Conservation (phyloP, 2,888 invertebrate genomes). For the Drosophila suboccidentalis region DNA sequence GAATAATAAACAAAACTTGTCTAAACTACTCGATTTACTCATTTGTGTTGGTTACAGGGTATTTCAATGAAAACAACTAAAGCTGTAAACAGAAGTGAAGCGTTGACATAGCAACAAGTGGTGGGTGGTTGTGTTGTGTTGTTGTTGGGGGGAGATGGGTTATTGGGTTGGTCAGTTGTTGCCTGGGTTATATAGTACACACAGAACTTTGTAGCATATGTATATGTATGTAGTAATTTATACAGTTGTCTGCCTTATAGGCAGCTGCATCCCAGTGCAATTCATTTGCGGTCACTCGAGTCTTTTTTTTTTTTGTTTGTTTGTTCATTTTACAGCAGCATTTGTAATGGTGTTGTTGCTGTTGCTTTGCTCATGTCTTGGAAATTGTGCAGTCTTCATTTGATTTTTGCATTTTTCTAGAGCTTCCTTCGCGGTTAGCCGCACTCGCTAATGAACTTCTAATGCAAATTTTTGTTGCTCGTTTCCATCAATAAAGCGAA, state of each 20-base stretch:
- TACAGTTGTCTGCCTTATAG: conserved; percentile 7
- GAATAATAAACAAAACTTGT: too few relatives aligned
- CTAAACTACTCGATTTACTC: too few relatives aligned
- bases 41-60: not conserved
- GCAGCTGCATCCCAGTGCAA: conserved; percentile 30
- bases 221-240: not conserved
- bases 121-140: conserved; percentile 20
- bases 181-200: conserved; percentile 2
- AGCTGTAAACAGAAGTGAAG: conserved; percentile 40
- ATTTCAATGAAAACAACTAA: conserved; percentile 20
- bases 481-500: conserved; percentile 60
- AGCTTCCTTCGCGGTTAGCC: conserved; percentile 60
- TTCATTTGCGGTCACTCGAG: conserved; percentile 51
- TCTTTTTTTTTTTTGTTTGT: conserved; percentile 4
- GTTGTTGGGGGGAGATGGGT: not conserved
- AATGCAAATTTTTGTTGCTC: conserved; percentile 72
- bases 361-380: conserved; percentile 35
- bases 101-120: conserved; percentile 81
- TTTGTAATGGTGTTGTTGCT: conserved; percentile 14
- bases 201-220: conserved; percentile 8
- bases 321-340: conserved; percentile 16
- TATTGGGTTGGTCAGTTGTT: conserved; percentile 8
- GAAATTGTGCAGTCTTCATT: conserved; percentile 49
- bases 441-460: conserved; percentile 77
- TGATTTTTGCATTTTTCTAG: conserved; percentile 32